Conservation (phyloP, 2,888 invertebrate genomes). For the Tortricodes alternella region DNA sequence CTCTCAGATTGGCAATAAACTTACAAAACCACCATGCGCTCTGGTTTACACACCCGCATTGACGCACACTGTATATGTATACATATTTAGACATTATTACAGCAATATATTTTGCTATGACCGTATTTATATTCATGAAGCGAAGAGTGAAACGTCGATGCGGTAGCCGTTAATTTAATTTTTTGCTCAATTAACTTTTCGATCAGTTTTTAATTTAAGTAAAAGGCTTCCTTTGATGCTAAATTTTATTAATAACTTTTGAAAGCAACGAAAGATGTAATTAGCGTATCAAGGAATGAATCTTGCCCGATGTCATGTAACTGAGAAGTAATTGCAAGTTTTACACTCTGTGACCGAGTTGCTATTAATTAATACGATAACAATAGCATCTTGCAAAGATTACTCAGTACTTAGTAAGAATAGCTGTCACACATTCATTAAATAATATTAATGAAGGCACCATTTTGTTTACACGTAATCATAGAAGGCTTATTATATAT, state of each 20-base stretch:
- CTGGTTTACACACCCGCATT: neutral
- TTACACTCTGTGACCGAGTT: conserved; percentile 3
- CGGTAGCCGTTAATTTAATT: neutral
- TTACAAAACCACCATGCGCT: neutral
- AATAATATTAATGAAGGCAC: too few species aligned
- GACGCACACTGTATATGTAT: too few species aligned
- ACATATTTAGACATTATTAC: too few species aligned
- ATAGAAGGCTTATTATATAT: too few species aligned
- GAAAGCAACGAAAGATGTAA: neutral
- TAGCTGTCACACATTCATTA: neutral
- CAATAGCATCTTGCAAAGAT: neutral
- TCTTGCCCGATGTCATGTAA: conserved; percentile 12
- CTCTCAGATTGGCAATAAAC: neutral
- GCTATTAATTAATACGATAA: conserved; percentile 12
- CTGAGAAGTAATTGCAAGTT: conserved; percentile 14
- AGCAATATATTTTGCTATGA: neutral
- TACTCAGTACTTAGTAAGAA: neutral
- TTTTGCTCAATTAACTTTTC: neutral
- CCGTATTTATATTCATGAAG: neutral
- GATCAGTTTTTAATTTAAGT: neutral
- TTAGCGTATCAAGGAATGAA: neutral
- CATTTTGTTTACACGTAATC: too few species aligned
- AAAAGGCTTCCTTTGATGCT: neutral
- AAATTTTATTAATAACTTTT: too few species aligned
- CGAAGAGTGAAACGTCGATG: neutral